phyloP scores from a whole-genome alignment of 2,797 vertebrate genomes.

The Odontamblyopus lacepedii region DNA sequence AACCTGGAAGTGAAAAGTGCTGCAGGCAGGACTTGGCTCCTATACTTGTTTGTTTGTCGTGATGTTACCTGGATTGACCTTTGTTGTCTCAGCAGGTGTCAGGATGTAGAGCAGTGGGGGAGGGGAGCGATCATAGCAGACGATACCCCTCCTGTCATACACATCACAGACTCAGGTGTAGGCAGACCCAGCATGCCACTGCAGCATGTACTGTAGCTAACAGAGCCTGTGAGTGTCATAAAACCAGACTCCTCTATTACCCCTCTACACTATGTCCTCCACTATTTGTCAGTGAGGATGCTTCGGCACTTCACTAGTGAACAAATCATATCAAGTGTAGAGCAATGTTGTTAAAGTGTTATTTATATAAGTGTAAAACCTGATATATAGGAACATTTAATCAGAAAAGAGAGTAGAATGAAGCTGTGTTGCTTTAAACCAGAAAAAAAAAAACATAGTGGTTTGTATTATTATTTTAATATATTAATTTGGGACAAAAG shows the following conservation, averaged over 20 bases:
- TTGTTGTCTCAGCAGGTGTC: conserved; percentile 58
- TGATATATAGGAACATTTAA: too few relatives aligned
- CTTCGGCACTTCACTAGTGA: too few relatives aligned
- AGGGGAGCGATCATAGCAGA: conserved; percentile 47
- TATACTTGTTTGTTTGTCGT: conserved; percentile 47
- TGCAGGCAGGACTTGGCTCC: conserved; percentile 15
- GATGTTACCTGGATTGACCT: conserved; percentile 68
- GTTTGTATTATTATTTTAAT: too few relatives aligned
- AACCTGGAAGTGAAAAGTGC: background rate
- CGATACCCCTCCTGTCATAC: conserved; percentile 56
- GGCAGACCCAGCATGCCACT: conserved; percentile 50
- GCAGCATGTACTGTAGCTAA: conserved; percentile 5
- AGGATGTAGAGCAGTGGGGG: conserved; percentile 55
- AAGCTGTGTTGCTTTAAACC: too few relatives aligned
- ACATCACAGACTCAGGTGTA: conserved; percentile 69
- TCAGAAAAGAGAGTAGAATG: too few relatives aligned
- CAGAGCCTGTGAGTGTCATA: conserved; percentile 59
- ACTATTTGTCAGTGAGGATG: conserved; percentile 21
- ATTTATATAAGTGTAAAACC: too few relatives aligned
- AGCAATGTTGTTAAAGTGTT: too few relatives aligned
- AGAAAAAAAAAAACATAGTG: too few relatives aligned
- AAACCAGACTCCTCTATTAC: conserved; percentile 32
- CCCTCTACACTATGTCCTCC: conserved; percentile 42
- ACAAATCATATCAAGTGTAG: too few relatives aligned
- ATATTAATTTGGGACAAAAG: too few relatives aligned